Evolutionary conservation across 2,797 vertebrate species (phyloP).

Genomic region (Nyctalus aviator): DNA sequence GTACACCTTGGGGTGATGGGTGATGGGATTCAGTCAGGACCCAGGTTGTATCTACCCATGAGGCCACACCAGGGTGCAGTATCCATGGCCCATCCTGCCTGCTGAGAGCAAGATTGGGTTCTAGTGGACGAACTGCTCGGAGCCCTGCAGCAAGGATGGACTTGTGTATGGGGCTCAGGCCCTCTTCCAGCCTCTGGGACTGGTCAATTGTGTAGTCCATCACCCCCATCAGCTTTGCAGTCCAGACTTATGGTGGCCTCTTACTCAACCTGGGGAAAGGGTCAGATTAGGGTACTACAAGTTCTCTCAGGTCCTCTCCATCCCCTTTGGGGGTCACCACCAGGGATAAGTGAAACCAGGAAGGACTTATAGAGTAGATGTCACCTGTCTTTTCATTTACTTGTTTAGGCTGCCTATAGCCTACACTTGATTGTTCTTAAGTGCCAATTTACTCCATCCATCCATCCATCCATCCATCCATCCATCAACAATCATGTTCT

Average conservation of each 20-base stretch:
- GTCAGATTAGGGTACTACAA: not conserved
- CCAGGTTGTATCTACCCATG: fast-evolving
- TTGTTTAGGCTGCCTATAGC: not conserved
- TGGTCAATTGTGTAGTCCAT: not conserved
- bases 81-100: not conserved
- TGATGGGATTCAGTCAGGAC: not conserved
- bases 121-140: not conserved
- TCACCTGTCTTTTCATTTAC: not conserved
- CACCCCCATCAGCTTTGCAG: not conserved
- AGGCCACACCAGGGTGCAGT: not conserved
- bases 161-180: not conserved
- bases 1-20: not conserved
- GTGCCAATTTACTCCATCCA: not conserved
- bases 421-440: not conserved
- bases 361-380: not conserved
- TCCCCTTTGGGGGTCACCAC: not conserved
- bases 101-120: not conserved
- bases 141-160: not conserved
- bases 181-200: not conserved
- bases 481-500: not conserved
- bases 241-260: not conserved
- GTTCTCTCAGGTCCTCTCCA: not conserved
- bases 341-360: not conserved
- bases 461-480: not conserved
- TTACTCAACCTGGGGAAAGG: not conserved